A percentile compares a stretch with the other conserved stretches of the same genome.
phyloP scores from a whole-genome alignment of 2,797 vertebrate species.

The Tokudaia tokunoshimensis region DNA sequence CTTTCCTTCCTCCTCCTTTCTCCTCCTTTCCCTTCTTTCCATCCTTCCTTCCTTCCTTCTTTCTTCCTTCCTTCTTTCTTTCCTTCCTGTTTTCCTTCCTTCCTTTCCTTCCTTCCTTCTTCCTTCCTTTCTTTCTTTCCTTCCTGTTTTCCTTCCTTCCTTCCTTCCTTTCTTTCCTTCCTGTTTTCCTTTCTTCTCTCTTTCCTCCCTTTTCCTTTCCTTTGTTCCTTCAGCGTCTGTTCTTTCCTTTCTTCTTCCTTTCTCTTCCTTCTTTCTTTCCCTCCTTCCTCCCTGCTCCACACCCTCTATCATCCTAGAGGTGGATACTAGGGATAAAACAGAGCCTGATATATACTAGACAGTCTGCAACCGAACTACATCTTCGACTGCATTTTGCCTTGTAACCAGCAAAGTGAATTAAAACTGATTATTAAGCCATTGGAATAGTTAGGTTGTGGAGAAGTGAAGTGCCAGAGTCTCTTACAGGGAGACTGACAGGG shows the following conservation, averaged over 20 bases:
- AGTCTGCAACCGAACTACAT: neutral
- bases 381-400: neutral
- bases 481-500: neutral
- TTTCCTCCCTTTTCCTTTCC: neutral
- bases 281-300: neutral
- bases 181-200: too few relatives aligned
- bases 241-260: neutral
- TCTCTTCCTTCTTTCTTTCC: too few relatives aligned
- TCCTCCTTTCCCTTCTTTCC: too few relatives aligned
- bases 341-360: neutral
- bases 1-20: accelerated
- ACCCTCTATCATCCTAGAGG: neutral
- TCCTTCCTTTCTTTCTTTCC: neutral
- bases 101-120: neutral
- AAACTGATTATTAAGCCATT: conserved; percentile 16
- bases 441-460: neutral
- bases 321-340: neutral
- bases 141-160: neutral
- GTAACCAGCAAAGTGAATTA: neutral
- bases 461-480: neutral
- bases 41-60: neutral
- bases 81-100: too few relatives aligned
- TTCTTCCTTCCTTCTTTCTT: too few relatives aligned
- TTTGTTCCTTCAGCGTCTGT: neutral
- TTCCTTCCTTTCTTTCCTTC: neutral